Percentiles rank a stretch among this genome's conserved stretches.
Conservation (phyloP, 1,140 invertebrate genomes). For the Nebria ingens region DNA sequence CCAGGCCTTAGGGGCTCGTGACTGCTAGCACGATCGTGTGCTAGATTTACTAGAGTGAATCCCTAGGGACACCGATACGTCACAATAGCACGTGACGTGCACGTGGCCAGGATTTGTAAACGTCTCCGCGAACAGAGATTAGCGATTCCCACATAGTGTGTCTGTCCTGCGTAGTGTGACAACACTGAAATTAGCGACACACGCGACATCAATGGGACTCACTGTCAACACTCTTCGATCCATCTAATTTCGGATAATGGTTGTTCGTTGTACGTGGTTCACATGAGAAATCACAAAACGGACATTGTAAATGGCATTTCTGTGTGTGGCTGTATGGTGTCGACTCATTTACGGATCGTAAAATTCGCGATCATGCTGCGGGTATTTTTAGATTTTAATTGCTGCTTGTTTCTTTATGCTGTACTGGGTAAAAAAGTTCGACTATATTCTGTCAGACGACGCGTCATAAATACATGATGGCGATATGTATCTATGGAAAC, state of each 20-base stretch:
- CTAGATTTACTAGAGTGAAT: no score
- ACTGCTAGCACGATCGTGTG: not conserved
- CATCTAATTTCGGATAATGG: not conserved
- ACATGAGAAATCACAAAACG: not conserved
- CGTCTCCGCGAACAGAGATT: not conserved
- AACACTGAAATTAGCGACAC: not conserved
- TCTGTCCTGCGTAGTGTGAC: no score
- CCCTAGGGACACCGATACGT: not conserved
- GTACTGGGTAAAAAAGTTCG: no score
- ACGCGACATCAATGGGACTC: not conserved
- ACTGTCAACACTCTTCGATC: not conserved
- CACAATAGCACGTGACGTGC: not conserved
- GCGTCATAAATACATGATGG: no score
- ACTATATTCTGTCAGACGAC: no score
- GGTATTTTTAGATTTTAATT: no score
- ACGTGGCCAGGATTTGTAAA: slow-evolving; percentile 5
- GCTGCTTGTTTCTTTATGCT: no score
- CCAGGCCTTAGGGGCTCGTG: not conserved
- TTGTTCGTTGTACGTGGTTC: no score
- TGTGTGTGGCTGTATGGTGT: not conserved
- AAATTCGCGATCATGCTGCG: no score
- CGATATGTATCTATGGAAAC: no score
- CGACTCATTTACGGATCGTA: not conserved
- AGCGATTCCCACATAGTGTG: not conserved
- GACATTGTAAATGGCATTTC: not conserved